phyloP scores from a whole-genome alignment of 2,113 vertebrate genomes.

The Amphiprion percula region DNA sequence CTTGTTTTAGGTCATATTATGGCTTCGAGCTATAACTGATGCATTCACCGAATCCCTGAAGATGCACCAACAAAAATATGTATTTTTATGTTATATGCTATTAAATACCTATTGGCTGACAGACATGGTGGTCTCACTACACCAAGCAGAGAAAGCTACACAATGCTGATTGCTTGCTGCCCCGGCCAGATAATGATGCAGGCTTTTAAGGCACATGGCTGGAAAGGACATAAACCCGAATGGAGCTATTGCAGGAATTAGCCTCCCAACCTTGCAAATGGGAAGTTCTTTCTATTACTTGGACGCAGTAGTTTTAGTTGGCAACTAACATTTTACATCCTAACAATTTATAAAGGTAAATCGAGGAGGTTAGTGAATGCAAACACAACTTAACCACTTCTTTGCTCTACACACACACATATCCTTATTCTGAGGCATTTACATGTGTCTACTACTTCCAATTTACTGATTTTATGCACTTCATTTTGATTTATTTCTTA shows the following conservation, averaged over 20 bases:
- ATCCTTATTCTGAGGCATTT: too few relatives aligned
- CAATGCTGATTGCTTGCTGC: background rate
- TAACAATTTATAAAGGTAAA: too few relatives aligned
- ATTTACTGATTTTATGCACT: too few relatives aligned
- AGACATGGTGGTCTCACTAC: background rate
- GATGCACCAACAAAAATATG: conserved; percentile 16
- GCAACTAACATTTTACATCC: too few relatives aligned
- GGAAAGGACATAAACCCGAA: background rate
- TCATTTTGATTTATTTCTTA: too few relatives aligned
- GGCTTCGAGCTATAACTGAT: conserved; percentile 20
- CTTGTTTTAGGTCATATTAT: conserved; percentile 43
- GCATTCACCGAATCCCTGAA: conserved; percentile 13
- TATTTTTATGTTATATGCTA: background rate
- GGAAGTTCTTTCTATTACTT: background rate
- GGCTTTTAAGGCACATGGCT: background rate
- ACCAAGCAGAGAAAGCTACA: background rate
- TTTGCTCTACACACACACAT: too few relatives aligned
- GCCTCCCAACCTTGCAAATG: background rate
- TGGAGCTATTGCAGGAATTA: conserved; percentile 5
- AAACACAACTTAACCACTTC: too few relatives aligned
- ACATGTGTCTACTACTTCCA: too few relatives aligned
- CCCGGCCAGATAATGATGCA: conserved; percentile 8
- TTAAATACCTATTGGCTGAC: conserved; percentile 26
- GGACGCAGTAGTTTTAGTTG: too few relatives aligned
- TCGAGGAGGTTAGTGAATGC: too few relatives aligned